A percentile compares a stretch with the other conserved stretches of the same genome.
Conservation (phyloP, 2,797 vertebrate species). For the Clamator glandarius region DNA sequence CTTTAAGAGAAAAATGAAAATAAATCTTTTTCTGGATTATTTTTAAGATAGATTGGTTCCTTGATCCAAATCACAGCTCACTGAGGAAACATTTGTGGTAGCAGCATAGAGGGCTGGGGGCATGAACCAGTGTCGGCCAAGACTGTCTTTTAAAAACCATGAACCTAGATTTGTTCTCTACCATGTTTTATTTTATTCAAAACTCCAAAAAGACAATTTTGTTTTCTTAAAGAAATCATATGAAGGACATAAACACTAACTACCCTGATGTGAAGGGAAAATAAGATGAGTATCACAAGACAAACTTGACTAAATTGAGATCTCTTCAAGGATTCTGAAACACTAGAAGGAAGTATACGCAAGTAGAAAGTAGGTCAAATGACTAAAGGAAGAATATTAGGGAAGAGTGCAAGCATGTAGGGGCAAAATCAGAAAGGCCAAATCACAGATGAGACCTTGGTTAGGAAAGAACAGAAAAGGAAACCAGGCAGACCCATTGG, state of each 20-base stretch:
- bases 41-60: constrained; percentile 62
- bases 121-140: not conserved
- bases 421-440: constrained; percentile 29
- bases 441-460: not conserved
- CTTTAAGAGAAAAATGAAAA: constrained; percentile 54
- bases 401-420: not conserved
- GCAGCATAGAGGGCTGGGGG: not conserved
- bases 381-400: constrained; percentile 36
- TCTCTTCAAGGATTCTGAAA: constrained; percentile 34
- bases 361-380: constrained; percentile 52
- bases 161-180: not conserved
- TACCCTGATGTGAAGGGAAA: not conserved
- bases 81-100: constrained; percentile 53
- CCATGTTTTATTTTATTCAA: not conserved
- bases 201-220: not conserved
- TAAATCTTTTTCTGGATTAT: constrained; percentile 60
- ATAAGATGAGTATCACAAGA: not conserved
- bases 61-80: constrained; percentile 51
- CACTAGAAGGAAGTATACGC: constrained; percentile 24
- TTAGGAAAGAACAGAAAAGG: not conserved
- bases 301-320: constrained; percentile 15
- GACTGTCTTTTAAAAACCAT: not conserved
- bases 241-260: not conserved
- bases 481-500: not conserved
- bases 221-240: not conserved